Base-by-base conservation (phyloP, 2,113 vertebrate species). In the Uropsilus gracilis region DNA sequence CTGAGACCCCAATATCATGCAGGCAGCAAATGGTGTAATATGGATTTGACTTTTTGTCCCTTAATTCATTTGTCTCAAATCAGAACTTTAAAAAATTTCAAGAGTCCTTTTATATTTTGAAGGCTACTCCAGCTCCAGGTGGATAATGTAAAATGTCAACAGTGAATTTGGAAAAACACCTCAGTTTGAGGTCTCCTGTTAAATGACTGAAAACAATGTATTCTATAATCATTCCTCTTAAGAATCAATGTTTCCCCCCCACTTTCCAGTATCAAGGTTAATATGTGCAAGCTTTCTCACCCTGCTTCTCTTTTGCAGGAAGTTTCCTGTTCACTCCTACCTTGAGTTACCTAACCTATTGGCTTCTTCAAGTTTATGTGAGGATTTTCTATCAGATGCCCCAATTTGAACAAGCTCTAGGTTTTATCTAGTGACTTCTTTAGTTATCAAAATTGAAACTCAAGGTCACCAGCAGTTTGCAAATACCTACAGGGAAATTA, bases 61-160 rank as follows among this genome's bases (percentile, higher is more conserved):
- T 42, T 48, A 69, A 78, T 37, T 69, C n/a, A 32, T 20, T 78
- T 69, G 17, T 30, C 73, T 76, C 83, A 37, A 72, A 57, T 83
- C 10, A 78, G 86, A 90, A 75, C 66, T 94, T 94, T 32, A 37
- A 92, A 76, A 46, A 68, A 2, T 69, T n/a, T 92, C 32, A 48
- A 32, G 5, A 18, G 73, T 59, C 12, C 26, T 91, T 84, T 96
- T 81, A 10, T 73, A 30, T 93, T 92, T 88, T 94, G 44, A 97
- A 95, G 44, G 20, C 37, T 76, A 24, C 34, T 89, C 80, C 28
- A 89, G 72, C 34, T 89, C 80, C 28, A 89, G 72, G 32, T 89
- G 13, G n/a, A 1, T 50, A 26, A 22, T 86, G 18, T 86, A 59
- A 69, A 61, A 72, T 32, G 42, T 37, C 39, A 72, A 34, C 53